Percentiles rank a stretch among this genome's conserved stretches.
These are phyloP conservation scores for Clarias batrachus DNA, from an alignment of 2,113 vertebrate genomes.

Conservation along the genomic window DNA sequence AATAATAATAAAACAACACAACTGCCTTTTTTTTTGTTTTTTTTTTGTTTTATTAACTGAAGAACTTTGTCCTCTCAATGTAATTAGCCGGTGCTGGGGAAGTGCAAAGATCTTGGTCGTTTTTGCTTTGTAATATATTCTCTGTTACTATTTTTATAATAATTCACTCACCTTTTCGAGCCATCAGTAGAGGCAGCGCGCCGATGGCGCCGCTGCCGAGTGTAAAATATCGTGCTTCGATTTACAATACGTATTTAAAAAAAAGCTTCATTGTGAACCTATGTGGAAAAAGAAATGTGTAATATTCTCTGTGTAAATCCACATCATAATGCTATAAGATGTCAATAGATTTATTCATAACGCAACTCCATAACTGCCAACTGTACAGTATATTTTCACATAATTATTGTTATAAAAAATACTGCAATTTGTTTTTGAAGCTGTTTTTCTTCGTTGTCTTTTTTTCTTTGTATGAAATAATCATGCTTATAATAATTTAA, in stretches of 20 bases:
- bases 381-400: conserved; percentile 52
- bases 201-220: not conserved
- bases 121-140: conserved; percentile 45
- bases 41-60: conserved; percentile 28
- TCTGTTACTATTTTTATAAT: conserved; percentile 50
- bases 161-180: conserved; percentile 36
- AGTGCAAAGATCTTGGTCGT: conserved; percentile 41
- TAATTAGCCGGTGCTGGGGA: conserved; percentile 45
- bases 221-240: conserved; percentile 51
- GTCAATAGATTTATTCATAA: conserved; percentile 44
- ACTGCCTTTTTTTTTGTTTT: not conserved
- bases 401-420: conserved; percentile 26
- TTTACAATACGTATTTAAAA: conserved; percentile 30
- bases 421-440: conserved; percentile 16
- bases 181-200: conserved; percentile 32
- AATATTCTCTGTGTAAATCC: conserved; percentile 51
- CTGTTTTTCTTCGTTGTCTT: conserved; percentile 24
- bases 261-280: conserved; percentile 45
- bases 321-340: conserved; percentile 39
- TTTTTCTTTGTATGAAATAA: conserved; percentile 41
- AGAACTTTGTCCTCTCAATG: conserved; percentile 46
- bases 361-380: conserved; percentile 47
- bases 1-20: not conserved
- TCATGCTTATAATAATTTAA: conserved; percentile 37
- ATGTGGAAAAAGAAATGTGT: conserved; percentile 45